These are phyloP conservation scores for Helicoverpa assulta DNA, from an alignment of 2,888 invertebrate species.

Conservation along the genomic window DNA sequence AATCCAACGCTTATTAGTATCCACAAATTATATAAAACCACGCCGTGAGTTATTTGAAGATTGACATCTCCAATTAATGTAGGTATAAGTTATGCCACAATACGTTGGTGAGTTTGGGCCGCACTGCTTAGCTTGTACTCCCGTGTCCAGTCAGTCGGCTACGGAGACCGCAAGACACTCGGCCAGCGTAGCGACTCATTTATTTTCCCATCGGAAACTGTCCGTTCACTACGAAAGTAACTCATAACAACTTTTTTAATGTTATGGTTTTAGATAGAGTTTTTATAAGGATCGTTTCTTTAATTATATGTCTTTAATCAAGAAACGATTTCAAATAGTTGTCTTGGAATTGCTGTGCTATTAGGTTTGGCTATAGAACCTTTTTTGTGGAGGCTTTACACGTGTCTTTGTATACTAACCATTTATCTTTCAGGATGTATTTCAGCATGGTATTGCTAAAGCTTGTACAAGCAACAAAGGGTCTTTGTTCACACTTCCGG, in stretches of 20 bases:
- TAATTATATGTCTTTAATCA: slow-evolving; percentile 53
- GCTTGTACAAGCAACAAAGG: slow-evolving; percentile 13
- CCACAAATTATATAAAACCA: slow-evolving; percentile 33
- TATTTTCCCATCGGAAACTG: slow-evolving; percentile 63
- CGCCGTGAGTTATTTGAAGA: slow-evolving; percentile 23
- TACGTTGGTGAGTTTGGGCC: slow-evolving; percentile 23
- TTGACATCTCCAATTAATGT: slow-evolving; percentile 37
- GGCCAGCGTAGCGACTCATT: slow-evolving; percentile 49
- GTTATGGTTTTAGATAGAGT: slow-evolving; percentile 34
- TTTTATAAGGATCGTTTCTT: slow-evolving; percentile 46
- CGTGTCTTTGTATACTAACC: slow-evolving; percentile 15
- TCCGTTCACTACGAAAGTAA: slow-evolving; percentile 52
- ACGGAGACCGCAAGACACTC: slow-evolving; percentile 43
- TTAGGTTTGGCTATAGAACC: slow-evolving; percentile 39
- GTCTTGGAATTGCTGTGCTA: slow-evolving; percentile 46
- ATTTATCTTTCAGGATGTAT: slow-evolving; percentile 30
- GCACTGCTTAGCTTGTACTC: slow-evolving; percentile 25
- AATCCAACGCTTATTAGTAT: slow-evolving; percentile 43
- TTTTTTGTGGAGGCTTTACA: slow-evolving; percentile 22
- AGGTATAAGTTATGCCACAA: slow-evolving; percentile 23
- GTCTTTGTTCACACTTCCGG: slow-evolving; percentile 57
- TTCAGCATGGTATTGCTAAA: slow-evolving; percentile 13
- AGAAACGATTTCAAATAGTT: slow-evolving; percentile 36
- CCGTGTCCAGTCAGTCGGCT: slow-evolving; percentile 26
- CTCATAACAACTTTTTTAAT: slow-evolving; percentile 51